Percentiles rank a stretch among this genome's conserved stretches.
Conservation (phyloP, 2,888 invertebrate genomes). For the Agonopterix arenella region DNA sequence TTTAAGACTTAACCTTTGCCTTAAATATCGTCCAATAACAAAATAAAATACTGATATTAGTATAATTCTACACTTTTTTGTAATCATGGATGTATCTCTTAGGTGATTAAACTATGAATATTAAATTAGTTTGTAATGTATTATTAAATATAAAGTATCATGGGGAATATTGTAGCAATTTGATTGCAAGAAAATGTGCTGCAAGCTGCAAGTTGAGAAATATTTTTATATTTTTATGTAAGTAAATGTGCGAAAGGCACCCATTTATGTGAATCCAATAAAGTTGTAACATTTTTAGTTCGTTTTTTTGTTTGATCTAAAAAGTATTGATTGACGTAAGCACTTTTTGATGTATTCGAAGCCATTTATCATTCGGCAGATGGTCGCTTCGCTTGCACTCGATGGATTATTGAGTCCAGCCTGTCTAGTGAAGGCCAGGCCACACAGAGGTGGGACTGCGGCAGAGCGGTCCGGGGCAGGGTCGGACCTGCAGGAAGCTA, state of each 20-base stretch:
- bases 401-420: background rate
- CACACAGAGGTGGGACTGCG: too few relatives aligned
- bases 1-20: conserved; percentile 29
- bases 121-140: background rate
- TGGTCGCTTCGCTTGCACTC: background rate
- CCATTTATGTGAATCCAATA: conserved; percentile 36
- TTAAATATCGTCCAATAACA: conserved; percentile 27
- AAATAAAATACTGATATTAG: conserved; percentile 2
- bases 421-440: too few relatives aligned
- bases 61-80: background rate
- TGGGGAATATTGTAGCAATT: conserved; percentile 20
- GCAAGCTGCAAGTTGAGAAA: conserved; percentile 19
- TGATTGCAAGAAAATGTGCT: conserved; percentile 23
- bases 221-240: conserved; percentile 43
- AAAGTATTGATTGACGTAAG: background rate
- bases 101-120: background rate
- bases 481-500: too few relatives aligned
- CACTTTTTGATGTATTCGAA: too few relatives aligned
- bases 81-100: background rate
- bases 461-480: too few relatives aligned
- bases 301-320: background rate
- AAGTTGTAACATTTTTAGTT: conserved; percentile 23
- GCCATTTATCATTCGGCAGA: background rate
- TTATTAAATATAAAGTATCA: background rate
- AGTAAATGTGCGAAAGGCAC: conserved; percentile 26